Evolutionary conservation across 1,140 invertebrate genomes (phyloP), one percentile per base, ranked within the genome.

Genomic region (Octopus bimaculoides): DNA sequence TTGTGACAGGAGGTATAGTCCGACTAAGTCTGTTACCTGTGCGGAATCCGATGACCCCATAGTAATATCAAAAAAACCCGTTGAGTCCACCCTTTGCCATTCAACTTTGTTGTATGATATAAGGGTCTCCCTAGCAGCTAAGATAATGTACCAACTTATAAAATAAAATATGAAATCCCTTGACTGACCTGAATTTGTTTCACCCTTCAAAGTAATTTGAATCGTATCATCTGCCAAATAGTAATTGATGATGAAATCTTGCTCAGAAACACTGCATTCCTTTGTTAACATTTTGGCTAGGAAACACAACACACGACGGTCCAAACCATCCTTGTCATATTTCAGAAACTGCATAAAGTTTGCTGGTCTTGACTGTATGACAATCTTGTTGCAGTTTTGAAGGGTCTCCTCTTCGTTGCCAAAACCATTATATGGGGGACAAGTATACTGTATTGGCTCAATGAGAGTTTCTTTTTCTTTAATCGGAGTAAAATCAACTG

Each of bases 191-290:
- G 94, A 94, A 88, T 96, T 96, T 82, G 93, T 92, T 80, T 92
- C 91, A 5, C 93, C 92, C 41, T 88, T 88, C 90, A 97, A 96
- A 88, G 93, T 95, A 6, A 98, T 93, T 41, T 93, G 92, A 69
- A 97, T 92, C 0, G 95, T 95, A 82, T 97, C 95, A 88, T 98
- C 95, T 82, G 92, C 92, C 74, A 97, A 89, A 87, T 92, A 96
- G 85, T 95, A 95, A 82, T 93, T 94, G 52, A 97, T 93, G 74
- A 97, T 93, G 86, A 97, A 97, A 74, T 92, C 91, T 56, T 96
- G 91, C 7, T 92, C 91, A 71, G 88, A 89, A 87, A 96, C 93
- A 78, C 93, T 93, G 0, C 92, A 92, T 77, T 93, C 92, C 78
- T 94, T 92, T 4, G 93, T 94, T 66, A 95, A 91, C 85, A 97